Evolutionary conservation across 2,888 invertebrate genomes (phyloP).

Genomic region (Aethes cnicana): DNA sequence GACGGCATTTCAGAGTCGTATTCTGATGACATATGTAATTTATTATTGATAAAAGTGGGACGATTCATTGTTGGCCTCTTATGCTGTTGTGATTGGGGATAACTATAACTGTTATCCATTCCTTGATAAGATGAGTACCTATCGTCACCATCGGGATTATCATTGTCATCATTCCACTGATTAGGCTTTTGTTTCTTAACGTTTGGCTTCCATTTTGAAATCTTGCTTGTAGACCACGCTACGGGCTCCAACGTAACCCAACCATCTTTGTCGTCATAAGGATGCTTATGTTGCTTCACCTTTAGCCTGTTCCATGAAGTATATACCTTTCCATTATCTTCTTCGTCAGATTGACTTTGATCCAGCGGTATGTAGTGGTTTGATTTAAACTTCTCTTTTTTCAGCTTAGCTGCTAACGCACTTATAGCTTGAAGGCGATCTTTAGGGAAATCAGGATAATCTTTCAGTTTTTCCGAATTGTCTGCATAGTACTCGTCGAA

Average conservation of each 20-base stretch:
- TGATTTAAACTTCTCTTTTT: slow-evolving; percentile 68
- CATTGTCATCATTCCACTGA: slow-evolving; percentile 62
- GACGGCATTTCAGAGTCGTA: slow-evolving; percentile 68
- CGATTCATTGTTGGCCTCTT: slow-evolving; percentile 61
- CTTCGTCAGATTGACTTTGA: slow-evolving; percentile 47
- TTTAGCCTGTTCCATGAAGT: slow-evolving; percentile 79
- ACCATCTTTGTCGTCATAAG: slow-evolving; percentile 87
- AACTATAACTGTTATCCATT: slow-evolving; percentile 52
- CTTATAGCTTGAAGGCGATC: slow-evolving; percentile 72
- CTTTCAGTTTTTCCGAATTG: slow-evolving; percentile 82
- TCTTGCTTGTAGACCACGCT: slow-evolving; percentile 90
- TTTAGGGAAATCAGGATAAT: slow-evolving; percentile 63
- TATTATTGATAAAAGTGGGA: slow-evolving; percentile 69
- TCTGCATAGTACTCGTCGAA: slow-evolving; percentile 84
- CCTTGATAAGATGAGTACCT: slow-evolving; percentile 50
- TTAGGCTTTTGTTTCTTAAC: slow-evolving; percentile 78
- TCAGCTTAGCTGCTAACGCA: slow-evolving; percentile 71
- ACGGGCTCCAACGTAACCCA: slow-evolving; percentile 90
- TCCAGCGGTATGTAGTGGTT: slow-evolving; percentile 46
- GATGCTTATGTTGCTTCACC: slow-evolving; percentile 81
- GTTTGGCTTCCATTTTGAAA: slow-evolving; percentile 90
- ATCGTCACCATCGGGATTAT: slow-evolving; percentile 36
- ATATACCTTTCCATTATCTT: slow-evolving; percentile 59
- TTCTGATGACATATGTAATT: slow-evolving; percentile 58
- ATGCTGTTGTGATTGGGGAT: slow-evolving; percentile 43